These are phyloP conservation scores for Puffinus mauretanicus DNA, from an alignment of 2,113 vertebrate species.

Conservation along the genomic window DNA sequence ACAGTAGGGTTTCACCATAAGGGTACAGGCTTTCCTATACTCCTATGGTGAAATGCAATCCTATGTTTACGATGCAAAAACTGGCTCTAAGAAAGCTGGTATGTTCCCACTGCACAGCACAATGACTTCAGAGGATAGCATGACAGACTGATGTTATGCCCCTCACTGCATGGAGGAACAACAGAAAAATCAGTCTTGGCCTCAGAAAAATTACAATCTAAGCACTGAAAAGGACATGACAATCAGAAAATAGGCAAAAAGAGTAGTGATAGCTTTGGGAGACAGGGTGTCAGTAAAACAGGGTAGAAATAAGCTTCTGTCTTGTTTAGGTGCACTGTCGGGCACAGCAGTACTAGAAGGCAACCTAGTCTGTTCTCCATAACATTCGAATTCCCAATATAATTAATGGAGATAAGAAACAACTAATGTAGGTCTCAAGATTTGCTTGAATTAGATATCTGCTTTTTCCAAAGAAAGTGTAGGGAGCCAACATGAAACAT, in stretches of 20 bases:
- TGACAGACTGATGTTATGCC: accelerated
- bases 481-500: background rate
- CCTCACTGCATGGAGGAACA: background rate
- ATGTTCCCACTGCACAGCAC: background rate
- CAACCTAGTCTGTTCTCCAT: background rate
- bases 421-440: background rate
- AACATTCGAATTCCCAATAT: background rate
- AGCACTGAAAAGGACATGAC: background rate
- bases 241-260: background rate
- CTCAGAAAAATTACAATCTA: background rate
- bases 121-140: background rate
- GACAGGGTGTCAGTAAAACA: background rate
- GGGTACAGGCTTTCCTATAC: background rate
- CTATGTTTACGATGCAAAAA: background rate
- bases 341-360: background rate
- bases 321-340: background rate
- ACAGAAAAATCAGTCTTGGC: background rate
- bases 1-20: background rate
- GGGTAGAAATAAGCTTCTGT: background rate
- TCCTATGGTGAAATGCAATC: background rate
- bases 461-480: background rate
- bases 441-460: background rate
- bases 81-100: background rate
- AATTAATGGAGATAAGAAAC: background rate
- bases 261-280: background rate